Percentiles rank a stretch among this genome's conserved stretches.
phyloP scores from a whole-genome alignment of 2,888 invertebrate species.

The Copidosoma aretas region DNA sequence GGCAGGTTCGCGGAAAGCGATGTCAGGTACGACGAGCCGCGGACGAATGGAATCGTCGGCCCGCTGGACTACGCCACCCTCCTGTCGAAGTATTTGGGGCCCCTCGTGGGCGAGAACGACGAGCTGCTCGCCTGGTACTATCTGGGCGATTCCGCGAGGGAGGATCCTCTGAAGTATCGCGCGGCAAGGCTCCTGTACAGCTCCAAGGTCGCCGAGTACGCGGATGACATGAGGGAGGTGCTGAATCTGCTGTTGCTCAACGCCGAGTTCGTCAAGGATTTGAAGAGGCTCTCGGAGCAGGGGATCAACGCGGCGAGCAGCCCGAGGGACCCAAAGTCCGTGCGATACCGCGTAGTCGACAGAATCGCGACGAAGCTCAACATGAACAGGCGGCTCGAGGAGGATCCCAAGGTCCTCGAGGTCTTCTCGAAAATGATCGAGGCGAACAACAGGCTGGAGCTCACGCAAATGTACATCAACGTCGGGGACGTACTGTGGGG shows the following conservation, averaged over 20 bases:
- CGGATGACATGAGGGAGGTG: neutral
- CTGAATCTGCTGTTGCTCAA: neutral
- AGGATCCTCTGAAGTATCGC: neutral
- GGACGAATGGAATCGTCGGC: too few species aligned
- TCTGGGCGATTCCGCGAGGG: neutral
- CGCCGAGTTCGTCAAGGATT: neutral
- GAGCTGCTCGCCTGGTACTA: conserved; percentile 29
- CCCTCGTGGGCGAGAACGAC: neutral
- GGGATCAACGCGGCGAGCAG: neutral
- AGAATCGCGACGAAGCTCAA: neutral
- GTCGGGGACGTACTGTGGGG: neutral
- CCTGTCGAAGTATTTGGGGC: conserved; percentile 14
- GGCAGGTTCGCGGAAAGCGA: too few species aligned
- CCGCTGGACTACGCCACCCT: too few species aligned
- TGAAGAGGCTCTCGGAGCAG: neutral
- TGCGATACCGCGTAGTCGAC: neutral
- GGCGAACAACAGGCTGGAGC: neutral
- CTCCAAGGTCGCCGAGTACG: conserved; percentile 6
- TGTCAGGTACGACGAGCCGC: too few species aligned
- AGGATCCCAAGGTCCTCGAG: neutral
- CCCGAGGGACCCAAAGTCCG: neutral
- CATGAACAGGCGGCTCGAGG: neutral
- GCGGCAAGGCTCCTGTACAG: conserved; percentile 22
- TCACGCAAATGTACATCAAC: neutral
- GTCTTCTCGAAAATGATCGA: neutral